These are phyloP conservation scores for Pantelozetes paolii DNA, from an alignment of 2,888 invertebrate genomes.

Conservation along the genomic window DNA sequence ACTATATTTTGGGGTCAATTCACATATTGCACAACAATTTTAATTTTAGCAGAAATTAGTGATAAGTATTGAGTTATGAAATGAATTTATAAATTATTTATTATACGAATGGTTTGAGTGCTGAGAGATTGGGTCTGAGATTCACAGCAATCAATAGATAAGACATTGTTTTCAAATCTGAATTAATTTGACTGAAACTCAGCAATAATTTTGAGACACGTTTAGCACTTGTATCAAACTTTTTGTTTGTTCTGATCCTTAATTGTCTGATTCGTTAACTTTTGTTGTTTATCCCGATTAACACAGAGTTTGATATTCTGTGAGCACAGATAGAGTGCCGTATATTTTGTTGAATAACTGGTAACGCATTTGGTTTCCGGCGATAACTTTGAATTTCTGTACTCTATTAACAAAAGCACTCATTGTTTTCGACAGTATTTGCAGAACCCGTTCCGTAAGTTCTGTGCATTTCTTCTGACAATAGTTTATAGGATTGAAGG, in stretches of 20 bases:
- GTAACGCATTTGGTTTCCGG: neutral
- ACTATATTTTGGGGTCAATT: constrained; percentile 17
- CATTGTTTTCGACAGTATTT: constrained; percentile 8
- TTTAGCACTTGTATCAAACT: neutral
- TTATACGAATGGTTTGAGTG: neutral
- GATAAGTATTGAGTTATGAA: neutral
- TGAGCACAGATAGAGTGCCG: neutral
- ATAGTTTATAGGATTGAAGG: neutral
- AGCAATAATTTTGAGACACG: neutral
- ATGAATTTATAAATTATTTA: constrained; percentile 14
- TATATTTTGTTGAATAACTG: neutral
- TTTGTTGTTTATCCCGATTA: neutral
- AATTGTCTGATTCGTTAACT: neutral
- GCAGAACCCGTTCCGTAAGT: constrained; percentile 5
- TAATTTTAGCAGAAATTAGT: neutral
- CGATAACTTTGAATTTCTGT: neutral
- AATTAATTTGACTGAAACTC: neutral
- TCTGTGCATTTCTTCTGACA: neutral
- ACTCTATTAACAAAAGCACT: neutral
- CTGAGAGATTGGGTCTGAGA: neutral
- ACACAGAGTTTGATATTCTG: neutral
- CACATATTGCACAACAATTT: neutral
- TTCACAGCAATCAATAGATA: neutral
- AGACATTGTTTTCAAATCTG: neutral
- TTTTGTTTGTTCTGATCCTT: neutral